These are phyloP conservation scores for Contarinia nasturtii DNA, from an alignment of 1,140 invertebrate species.

Conservation along the genomic window DNA sequence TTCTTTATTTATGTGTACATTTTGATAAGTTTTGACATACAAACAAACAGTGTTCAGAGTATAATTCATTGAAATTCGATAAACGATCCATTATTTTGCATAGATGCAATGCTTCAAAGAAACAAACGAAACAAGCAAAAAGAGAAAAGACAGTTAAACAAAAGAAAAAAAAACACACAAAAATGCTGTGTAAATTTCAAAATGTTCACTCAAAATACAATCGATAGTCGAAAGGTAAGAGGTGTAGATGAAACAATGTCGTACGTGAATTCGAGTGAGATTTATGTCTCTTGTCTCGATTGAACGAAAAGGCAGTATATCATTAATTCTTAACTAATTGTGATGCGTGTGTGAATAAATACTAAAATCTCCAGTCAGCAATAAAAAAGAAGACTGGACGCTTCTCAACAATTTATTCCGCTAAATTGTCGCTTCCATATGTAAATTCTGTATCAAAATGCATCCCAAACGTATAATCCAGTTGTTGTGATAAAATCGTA, in stretches of 20 bases:
- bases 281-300: background rate
- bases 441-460: background rate
- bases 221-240: too few relatives aligned
- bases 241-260: background rate
- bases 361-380: background rate
- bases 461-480: background rate
- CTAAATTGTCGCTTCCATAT: background rate
- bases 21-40: background rate
- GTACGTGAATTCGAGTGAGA: background rate
- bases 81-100: too few relatives aligned
- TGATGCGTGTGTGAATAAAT: background rate
- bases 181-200: too few relatives aligned
- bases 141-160: too few relatives aligned
- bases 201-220: too few relatives aligned
- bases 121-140: too few relatives aligned
- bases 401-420: background rate
- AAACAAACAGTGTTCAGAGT: too few relatives aligned
- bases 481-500: too few relatives aligned
- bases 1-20: background rate
- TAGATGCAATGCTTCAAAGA: too few relatives aligned
- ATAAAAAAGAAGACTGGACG: background rate
- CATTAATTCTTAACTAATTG: background rate
- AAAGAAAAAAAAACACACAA: too few relatives aligned
- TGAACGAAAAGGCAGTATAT: background rate
- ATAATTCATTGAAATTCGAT: too few relatives aligned